Conservation (phyloP, 2,113 vertebrate species). For the Epinephelus cyanopodus region DNA sequence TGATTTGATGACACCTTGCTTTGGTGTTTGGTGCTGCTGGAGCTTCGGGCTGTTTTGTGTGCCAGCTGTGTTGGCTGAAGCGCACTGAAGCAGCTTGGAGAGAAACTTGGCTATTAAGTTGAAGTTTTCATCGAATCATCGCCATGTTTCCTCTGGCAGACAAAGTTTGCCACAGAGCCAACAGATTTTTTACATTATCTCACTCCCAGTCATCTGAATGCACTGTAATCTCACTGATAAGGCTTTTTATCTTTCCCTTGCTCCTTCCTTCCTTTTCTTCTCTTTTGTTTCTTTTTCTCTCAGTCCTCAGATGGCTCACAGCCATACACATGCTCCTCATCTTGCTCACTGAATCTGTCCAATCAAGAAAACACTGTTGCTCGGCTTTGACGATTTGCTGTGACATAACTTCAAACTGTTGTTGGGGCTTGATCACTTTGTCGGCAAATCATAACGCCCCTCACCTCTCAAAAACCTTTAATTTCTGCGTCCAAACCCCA, state of each 20-base stretch:
- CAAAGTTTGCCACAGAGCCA: neutral
- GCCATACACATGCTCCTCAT: conserved; percentile 52
- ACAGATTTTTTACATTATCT: conserved; percentile 59
- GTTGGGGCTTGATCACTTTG: conserved; percentile 27
- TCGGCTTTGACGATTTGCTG: conserved; percentile 14
- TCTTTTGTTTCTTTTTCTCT: conserved; percentile 28
- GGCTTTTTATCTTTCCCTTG: conserved; percentile 25
- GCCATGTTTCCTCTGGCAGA: conserved; percentile 35
- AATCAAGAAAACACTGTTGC: conserved; percentile 18
- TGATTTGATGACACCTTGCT: neutral
- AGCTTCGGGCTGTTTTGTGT: conserved; percentile 16
- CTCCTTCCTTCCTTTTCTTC: neutral
- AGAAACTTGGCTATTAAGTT: conserved; percentile 7
- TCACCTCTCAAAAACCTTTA: conserved; percentile 15
- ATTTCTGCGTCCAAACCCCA: conserved; percentile 39
- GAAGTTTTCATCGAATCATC: conserved; percentile 16
- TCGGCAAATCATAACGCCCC: conserved; percentile 23
- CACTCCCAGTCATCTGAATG: conserved; percentile 23
- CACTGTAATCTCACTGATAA: conserved; percentile 24
- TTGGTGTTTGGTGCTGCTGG: neutral
- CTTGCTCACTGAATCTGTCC: conserved; percentile 14
- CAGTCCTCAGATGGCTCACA: neutral
- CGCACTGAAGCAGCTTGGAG: conserved; percentile 1
- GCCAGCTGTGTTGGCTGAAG: conserved; percentile 31
- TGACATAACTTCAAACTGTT: conserved; percentile 52